A percentile compares a stretch with the other conserved stretches of the same genome.
Conservation (phyloP, 2,888 invertebrate species). For the Lottia scabra region DNA sequence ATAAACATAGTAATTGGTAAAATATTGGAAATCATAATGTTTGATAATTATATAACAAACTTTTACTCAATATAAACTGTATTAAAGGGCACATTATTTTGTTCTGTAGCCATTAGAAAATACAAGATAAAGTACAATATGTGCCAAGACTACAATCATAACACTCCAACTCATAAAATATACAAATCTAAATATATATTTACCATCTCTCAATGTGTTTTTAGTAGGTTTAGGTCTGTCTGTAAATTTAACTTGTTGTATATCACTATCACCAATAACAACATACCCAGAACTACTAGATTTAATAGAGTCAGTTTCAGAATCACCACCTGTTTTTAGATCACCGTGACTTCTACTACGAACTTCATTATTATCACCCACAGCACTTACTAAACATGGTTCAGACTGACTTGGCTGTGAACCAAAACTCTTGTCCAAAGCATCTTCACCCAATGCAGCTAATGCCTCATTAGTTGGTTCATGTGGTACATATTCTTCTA, state of each 20-base stretch:
- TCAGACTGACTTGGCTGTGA: constrained; percentile 29
- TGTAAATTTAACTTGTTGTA: constrained; percentile 56
- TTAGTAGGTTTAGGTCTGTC: constrained; percentile 46
- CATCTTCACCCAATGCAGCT: constrained; percentile 31
- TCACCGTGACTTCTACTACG: constrained; percentile 39
- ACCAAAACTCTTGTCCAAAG: constrained; percentile 4
- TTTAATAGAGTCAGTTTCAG: constrained; percentile 26
- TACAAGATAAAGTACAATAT: too few relatives aligned
- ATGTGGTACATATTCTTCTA: constrained; percentile 40
- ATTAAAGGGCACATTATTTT: too few relatives aligned
- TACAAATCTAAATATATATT: not conserved
- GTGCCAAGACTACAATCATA: too few relatives aligned
- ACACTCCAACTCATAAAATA: too few relatives aligned
- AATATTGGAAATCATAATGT: not conserved
- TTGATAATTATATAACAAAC: not conserved
- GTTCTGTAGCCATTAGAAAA: too few relatives aligned
- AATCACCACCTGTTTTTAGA: constrained; percentile 26
- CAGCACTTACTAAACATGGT: constrained; percentile 16
- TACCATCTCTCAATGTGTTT: constrained; percentile 58
- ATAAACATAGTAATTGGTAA: too few relatives aligned
- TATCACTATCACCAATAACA: constrained; percentile 74
- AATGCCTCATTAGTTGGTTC: constrained; percentile 53
- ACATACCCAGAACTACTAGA: constrained; percentile 88
- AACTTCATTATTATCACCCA: constrained; percentile 14
- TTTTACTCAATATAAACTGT: too few relatives aligned